Conservation (phyloP, 2,888 invertebrate genomes). For the Noctua janthe region DNA sequence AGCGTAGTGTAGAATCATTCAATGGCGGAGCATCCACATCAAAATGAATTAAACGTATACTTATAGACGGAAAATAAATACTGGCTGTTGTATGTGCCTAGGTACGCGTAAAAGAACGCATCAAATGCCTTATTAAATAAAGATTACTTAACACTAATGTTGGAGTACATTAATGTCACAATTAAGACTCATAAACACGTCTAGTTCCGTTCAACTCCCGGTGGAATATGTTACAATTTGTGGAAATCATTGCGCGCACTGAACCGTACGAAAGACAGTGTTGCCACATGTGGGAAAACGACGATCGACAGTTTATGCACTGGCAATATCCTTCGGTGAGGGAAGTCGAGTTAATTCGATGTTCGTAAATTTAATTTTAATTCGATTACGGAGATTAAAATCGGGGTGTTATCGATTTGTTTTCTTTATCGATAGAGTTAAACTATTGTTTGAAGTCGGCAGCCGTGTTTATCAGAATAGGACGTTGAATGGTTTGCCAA, state of each 20-base stretch:
- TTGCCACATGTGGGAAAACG: slow-evolving; percentile 63
- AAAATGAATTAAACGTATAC: neutral
- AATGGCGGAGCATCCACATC: neutral
- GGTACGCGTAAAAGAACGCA: neutral
- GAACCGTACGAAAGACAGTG: slow-evolving; percentile 54
- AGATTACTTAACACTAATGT: slow-evolving; percentile 13
- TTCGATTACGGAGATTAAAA: slow-evolving; percentile 25
- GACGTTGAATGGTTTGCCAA: neutral
- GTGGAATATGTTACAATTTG: slow-evolving; percentile 41
- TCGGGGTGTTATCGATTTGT: slow-evolving; percentile 1
- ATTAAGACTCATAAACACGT: slow-evolving; percentile 35
- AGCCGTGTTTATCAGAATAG: neutral
- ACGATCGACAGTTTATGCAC: slow-evolving; percentile 49
- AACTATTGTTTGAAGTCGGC: neutral
- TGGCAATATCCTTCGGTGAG: slow-evolving; percentile 59
- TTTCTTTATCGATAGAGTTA: neutral
- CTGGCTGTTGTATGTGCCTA: neutral
- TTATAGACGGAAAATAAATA: neutral
- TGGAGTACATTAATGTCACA: slow-evolving; percentile 14
- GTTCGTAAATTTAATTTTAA: slow-evolving; percentile 1
- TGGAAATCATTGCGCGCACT: slow-evolving; percentile 36
- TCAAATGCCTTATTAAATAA: neutral
- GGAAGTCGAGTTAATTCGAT: slow-evolving; percentile 40
- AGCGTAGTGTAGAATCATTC: neutral
- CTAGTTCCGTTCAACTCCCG: slow-evolving; percentile 26